Percentiles rank a stretch among this genome's conserved stretches.
Conservation (phyloP, 2,113 vertebrate species). For the Mandrillus leucophaeus region DNA sequence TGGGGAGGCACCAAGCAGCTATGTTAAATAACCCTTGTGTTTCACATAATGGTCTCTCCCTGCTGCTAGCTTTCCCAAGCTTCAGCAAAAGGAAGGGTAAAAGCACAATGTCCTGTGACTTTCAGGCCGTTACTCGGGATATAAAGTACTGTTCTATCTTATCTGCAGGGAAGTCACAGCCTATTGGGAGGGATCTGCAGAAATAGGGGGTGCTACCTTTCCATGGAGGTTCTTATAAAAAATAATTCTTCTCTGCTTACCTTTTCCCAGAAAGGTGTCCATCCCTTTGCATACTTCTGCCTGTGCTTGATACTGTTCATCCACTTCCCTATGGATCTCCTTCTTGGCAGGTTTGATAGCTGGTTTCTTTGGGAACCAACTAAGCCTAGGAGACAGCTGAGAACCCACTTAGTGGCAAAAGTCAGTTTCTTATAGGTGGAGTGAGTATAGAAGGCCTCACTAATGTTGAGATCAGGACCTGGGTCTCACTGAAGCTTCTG, state of each 20-base stretch:
- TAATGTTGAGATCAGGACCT: neutral
- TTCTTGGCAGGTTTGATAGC: neutral
- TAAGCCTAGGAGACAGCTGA: neutral
- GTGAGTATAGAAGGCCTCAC: neutral
- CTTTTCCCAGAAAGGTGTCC: neutral
- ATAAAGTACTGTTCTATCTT: neutral
- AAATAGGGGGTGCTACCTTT: neutral
- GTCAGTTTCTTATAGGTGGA: neutral
- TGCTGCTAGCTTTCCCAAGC: neutral
- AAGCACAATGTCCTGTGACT: neutral
- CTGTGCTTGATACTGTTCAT: neutral
- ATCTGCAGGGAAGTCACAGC: neutral
- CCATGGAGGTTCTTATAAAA: neutral
- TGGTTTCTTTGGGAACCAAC: no score
- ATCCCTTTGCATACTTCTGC: neutral
- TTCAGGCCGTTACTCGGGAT: neutral
- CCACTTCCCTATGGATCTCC: neutral
- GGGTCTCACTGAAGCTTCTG: neutral
- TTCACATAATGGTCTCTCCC: neutral
- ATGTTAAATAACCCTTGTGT: neutral
- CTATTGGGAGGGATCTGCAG: neutral
- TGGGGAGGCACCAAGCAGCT: neutral
- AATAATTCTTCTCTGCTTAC: neutral
- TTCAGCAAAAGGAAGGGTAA: neutral
- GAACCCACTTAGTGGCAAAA: neutral